These are phyloP conservation scores for Pinna nobilis DNA, from an alignment of 1,140 invertebrate genomes.

Conservation along the genomic window DNA sequence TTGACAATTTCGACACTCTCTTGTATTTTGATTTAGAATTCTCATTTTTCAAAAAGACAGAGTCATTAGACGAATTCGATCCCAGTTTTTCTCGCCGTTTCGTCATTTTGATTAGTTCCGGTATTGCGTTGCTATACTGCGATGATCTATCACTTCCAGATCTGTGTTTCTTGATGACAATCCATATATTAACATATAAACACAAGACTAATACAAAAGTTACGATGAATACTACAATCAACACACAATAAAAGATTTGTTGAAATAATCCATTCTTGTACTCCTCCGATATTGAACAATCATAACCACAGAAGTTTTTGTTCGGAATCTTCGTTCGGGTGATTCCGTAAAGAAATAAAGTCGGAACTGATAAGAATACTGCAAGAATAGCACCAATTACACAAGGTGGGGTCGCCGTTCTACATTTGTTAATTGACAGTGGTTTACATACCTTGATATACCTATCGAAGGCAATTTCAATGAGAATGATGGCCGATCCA, in stretches of 20 bases:
- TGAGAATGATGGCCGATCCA: slow-evolving; percentile 56
- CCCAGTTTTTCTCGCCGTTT: not conserved
- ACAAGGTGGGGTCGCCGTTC: slow-evolving; percentile 37
- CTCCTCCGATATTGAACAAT: slow-evolving; percentile 53
- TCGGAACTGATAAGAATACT: slow-evolving; percentile 24
- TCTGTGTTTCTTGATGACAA: slow-evolving; percentile 50
- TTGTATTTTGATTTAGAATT: not conserved
- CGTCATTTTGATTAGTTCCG: not conserved
- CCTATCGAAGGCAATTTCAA: slow-evolving; percentile 63
- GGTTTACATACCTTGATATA: slow-evolving; percentile 64
- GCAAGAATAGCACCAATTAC: slow-evolving; percentile 28
- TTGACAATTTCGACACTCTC: slow-evolving; percentile 14
- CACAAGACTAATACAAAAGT: slow-evolving; percentile 44
- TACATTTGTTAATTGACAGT: slow-evolving; percentile 53
- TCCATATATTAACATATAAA: slow-evolving; percentile 59
- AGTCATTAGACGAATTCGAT: not conserved
- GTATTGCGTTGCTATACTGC: not conserved
- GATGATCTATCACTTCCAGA: slow-evolving; percentile 39
- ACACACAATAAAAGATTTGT: slow-evolving; percentile 39
- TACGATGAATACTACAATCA: slow-evolving; percentile 45
- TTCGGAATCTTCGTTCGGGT: slow-evolving; percentile 25
- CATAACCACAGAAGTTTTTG: slow-evolving; percentile 38
- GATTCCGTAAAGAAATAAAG: slow-evolving; percentile 49
- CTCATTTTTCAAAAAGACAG: not conserved
- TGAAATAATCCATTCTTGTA: slow-evolving; percentile 49